Conservation (phyloP, 2,888 invertebrate species). For the Scaptomyza cyrtandrae region DNA sequence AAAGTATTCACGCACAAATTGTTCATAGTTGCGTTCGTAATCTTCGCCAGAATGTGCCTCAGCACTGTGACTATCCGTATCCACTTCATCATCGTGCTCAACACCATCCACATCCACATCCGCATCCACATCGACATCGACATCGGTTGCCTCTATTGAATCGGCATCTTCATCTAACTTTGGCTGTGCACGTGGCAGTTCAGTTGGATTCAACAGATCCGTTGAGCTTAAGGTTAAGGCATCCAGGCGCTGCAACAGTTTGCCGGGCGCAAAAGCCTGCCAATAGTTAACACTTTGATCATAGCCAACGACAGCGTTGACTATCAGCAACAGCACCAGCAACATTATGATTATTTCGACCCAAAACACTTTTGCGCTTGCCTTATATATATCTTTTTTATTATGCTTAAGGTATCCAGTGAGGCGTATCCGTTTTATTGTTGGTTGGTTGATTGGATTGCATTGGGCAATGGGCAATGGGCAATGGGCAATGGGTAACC, state of each 20-base stretch:
- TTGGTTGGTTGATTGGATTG: slow-evolving; percentile 23
- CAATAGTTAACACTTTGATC: slow-evolving; percentile 68
- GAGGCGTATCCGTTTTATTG: slow-evolving; percentile 13
- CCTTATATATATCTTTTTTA: slow-evolving; percentile 34
- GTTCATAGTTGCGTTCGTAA: slow-evolving; percentile 81
- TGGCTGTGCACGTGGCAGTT: slow-evolving; percentile 37
- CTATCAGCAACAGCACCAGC: slow-evolving; percentile 44
- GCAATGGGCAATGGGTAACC: slow-evolving; percentile 30
- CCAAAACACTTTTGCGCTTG: not conserved
- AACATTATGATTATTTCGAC: slow-evolving; percentile 45
- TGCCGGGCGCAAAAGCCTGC: slow-evolving; percentile 70
- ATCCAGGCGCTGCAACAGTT: slow-evolving; percentile 66
- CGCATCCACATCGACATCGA: slow-evolving; percentile 1
- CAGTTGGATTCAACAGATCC: not conserved
- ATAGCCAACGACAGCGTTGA: slow-evolving; percentile 45
- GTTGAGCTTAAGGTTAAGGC: slow-evolving; percentile 38
- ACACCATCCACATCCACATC: slow-evolving; percentile 19
- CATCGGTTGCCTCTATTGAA: slow-evolving; percentile 7
- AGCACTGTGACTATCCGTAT: slow-evolving; percentile 33
- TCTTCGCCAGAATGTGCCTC: slow-evolving; percentile 64
- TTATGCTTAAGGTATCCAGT: slow-evolving; percentile 15
- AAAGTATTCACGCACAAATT: slow-evolving; percentile 81
- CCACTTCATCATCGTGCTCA: slow-evolving; percentile 22
- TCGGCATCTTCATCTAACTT: slow-evolving; percentile 39
- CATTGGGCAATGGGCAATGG: slow-evolving; percentile 30